These are phyloP conservation scores for Rhinogobio ventralis DNA, from an alignment of 2,797 vertebrate genomes.

Conservation along the genomic window DNA sequence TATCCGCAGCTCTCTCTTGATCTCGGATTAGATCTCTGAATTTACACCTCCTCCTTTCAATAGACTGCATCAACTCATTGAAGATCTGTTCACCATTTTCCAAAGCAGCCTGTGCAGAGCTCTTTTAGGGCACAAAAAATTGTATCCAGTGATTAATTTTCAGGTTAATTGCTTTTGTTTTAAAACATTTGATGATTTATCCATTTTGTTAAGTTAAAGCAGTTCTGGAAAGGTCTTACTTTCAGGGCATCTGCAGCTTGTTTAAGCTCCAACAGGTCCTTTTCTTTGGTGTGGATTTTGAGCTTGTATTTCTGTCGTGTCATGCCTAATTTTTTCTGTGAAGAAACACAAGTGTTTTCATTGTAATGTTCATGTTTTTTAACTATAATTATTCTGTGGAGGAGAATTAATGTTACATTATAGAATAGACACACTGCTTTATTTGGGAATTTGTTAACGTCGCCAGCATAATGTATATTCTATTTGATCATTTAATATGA, in stretches of 20 bases:
- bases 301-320: conserved; percentile 44
- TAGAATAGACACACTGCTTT: neutral
- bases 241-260: conserved; percentile 47
- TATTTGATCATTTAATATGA: neutral
- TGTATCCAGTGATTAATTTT: neutral
- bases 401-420: neutral
- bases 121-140: conserved; percentile 14
- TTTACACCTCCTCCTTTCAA: conserved; percentile 65
- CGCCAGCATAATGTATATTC: neutral
- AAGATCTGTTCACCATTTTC: conserved; percentile 55
- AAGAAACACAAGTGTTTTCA: neutral
- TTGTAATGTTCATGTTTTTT: neutral
- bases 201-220: neutral
- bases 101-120: conserved; percentile 45
- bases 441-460: neutral
- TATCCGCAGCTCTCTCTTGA: conserved; percentile 40
- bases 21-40: conserved; percentile 51
- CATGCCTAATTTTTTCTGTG: conserved; percentile 47
- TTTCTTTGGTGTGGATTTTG: conserved; percentile 53
- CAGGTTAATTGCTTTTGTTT: neutral
- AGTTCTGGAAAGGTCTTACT: conserved; percentile 11
- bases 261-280: conserved; percentile 49
- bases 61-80: conserved; percentile 38
- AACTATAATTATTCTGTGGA: neutral
- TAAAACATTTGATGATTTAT: neutral